Evolutionary conservation across 1,140 invertebrate species (phyloP).

Genomic region (Atta texana): DNA sequence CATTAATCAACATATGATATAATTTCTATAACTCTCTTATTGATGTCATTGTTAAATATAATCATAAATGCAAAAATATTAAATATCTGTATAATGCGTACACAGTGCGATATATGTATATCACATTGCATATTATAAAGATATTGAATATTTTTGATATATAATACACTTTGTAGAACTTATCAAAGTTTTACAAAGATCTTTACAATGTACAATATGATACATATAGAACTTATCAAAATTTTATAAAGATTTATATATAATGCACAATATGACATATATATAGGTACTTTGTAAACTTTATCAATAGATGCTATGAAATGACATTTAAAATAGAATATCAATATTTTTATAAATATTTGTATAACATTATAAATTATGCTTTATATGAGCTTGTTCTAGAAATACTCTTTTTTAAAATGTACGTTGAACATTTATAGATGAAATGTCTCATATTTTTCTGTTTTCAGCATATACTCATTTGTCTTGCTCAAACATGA

Average conservation of each 20-base stretch:
- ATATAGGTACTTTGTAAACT: background rate
- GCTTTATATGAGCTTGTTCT: background rate
- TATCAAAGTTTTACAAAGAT: no score
- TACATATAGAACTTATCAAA: no score
- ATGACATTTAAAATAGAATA: background rate
- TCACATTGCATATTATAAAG: no score
- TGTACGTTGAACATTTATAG: conserved; percentile 28
- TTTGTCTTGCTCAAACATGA: conserved; percentile 42
- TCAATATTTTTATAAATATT: background rate
- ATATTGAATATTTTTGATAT: no score
- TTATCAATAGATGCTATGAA: background rate
- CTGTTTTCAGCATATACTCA: conserved; percentile 17
- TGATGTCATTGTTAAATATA: background rate
- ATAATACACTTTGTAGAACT: no score
- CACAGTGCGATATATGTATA: background rate
- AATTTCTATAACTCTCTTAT: background rate
- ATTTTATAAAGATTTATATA: no score
- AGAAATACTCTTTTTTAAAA: background rate
- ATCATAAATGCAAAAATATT: background rate
- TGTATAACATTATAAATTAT: background rate
- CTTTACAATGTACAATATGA: no score
- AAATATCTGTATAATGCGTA: background rate
- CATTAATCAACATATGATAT: background rate
- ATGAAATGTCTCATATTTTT: background rate
- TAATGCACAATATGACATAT: background rate